Base-by-base conservation (phyloP, 2,888 invertebrate genomes). In the Dascillus cervinus region DNA sequence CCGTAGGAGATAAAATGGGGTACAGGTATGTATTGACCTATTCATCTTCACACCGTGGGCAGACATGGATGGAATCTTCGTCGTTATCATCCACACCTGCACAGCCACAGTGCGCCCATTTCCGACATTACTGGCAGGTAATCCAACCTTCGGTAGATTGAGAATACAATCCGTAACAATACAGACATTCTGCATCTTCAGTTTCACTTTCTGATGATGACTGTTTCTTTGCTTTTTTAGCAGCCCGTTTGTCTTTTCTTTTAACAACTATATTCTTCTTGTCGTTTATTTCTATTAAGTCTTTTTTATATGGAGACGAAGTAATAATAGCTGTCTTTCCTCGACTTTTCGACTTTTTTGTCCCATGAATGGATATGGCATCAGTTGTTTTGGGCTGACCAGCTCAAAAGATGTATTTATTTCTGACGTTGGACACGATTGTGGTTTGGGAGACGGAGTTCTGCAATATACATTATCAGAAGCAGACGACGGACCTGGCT, bases 111-210 rank as follows among this genome's bases (percentile, higher is more conserved):
- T 47, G 45, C 4, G 44, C 36, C 49, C 48, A 47, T 21, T 43
- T 39, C 5, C 33, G 29, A 28, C 44, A 48, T 15, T 29, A 34
- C 26, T 25, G 24, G 26, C 46, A 52, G 14, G 26, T 29, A 13
- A 47, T 40, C 45, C 44, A 47, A 14, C 49, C 45, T 39, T 48
- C 47, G 23, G 26, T 41, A 4, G 42, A 42, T 4, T 42, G 24
- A 14, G 37, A 40, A 29, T 36, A 40, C 30, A 39, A 22, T 17
- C 38, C 37, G 22, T 34, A 31, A 42, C 46, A 46, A 38, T 40
- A 44, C 10, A 46, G 30, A 26, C 39, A 43, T 32, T 38, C 27
- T 32, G 27, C 34, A 21, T 46, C 42, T 23, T 39, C 3, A 6
- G 22, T 29, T 27, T 33, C 9, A 22, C 22, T 29, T 22, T 22